phyloP scores from a whole-genome alignment of 2,888 invertebrate species.

The Parelbella ahira region DNA sequence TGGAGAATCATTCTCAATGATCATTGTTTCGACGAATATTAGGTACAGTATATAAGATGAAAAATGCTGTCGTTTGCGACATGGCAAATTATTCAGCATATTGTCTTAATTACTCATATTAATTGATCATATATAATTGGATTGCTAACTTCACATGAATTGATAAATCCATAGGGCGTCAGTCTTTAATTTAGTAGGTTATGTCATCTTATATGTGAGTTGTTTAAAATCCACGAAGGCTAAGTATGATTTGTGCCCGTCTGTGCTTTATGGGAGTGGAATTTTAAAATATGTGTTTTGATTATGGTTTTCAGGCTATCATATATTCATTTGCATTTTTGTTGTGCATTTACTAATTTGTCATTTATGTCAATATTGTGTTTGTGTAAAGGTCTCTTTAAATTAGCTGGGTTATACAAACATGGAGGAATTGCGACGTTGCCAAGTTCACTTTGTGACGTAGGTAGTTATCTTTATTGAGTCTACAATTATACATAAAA shows the following conservation, averaged over 20 bases:
- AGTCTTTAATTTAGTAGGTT: too few relatives aligned
- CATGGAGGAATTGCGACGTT: constrained; percentile 50
- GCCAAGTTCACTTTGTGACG: constrained; percentile 30
- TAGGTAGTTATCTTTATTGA: constrained; percentile 1
- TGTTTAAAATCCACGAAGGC: background rate
- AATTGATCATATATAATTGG: background rate
- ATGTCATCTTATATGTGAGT: too few relatives aligned
- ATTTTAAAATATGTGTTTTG: constrained; percentile 10
- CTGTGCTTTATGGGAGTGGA: constrained; percentile 18
- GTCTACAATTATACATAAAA: too few relatives aligned
- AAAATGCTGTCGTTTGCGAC: constrained; percentile 40
- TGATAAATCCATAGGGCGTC: too few relatives aligned
- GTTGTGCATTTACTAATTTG: too few relatives aligned
- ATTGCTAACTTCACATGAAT: constrained; percentile 26
- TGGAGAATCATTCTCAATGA: constrained; percentile 68
- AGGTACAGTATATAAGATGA: constrained; percentile 70
- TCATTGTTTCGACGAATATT: constrained; percentile 72
- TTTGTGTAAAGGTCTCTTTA: constrained; percentile 31
- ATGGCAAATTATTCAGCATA: constrained; percentile 27
- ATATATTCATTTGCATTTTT: too few relatives aligned
- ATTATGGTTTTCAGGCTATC: background rate
- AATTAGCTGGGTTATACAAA: constrained; percentile 55
- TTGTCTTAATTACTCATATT: constrained; percentile 6
- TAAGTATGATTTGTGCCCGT: background rate
- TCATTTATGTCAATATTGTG: too few relatives aligned